A percentile compares a stretch with the other conserved stretches of the same genome.
phyloP scores from a whole-genome alignment of 2,113 vertebrate species.

The Megaceryle torquata region DNA sequence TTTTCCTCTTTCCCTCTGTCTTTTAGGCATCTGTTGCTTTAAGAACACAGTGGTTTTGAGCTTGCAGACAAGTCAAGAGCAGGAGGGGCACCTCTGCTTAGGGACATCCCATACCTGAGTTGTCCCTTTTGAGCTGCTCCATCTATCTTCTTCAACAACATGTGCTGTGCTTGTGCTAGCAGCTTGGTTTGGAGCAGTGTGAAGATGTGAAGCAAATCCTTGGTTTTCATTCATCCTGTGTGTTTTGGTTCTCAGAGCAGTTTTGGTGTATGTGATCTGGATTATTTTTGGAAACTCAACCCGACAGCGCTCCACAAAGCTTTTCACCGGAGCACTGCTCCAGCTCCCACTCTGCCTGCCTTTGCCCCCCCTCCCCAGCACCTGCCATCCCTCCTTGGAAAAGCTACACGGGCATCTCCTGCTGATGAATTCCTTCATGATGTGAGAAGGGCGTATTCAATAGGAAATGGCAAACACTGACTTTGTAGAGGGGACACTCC shows the following conservation, averaged over 20 bases:
- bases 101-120: not conserved
- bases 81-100: not conserved
- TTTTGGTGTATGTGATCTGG: not conserved
- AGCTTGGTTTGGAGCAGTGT: not conserved
- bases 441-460: fast-evolving
- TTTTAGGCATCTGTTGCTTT: not conserved
- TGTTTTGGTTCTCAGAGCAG: not conserved
- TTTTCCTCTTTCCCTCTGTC: not conserved
- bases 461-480: not conserved
- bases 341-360: not conserved
- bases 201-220: not conserved
- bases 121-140: not conserved
- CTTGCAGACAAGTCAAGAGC: not conserved
- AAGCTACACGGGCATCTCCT: not conserved
- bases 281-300: not conserved
- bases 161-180: fast-evolving
- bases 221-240: not conserved
- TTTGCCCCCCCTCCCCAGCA: not conserved
- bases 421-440: not conserved
- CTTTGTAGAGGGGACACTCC: not conserved
- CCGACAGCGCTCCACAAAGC: not conserved
- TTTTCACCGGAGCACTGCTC: not conserved
- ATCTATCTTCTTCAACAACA: not conserved
- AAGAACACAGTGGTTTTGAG: not conserved
- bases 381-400: not conserved